Conservation (phyloP, 2,888 invertebrate species). For the Pseudococcus jackbeardsleyi region DNA sequence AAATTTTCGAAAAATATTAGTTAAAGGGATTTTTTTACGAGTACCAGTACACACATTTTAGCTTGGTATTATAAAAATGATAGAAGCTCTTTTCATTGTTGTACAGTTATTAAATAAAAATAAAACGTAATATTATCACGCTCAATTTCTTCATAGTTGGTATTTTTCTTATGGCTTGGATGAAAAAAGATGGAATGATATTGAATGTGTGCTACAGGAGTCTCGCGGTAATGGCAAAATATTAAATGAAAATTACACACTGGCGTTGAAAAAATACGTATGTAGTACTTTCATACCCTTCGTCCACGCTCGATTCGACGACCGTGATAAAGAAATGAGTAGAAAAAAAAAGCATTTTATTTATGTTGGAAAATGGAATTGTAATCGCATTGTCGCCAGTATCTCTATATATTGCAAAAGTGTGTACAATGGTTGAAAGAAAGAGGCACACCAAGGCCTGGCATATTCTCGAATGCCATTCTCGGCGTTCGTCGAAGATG, state of each 20-base stretch:
- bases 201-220: background rate
- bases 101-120: constrained; percentile 12
- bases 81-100: constrained; percentile 6
- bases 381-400: constrained; percentile 44
- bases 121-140: constrained; percentile 22
- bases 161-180: background rate
- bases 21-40: background rate
- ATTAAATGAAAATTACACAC: constrained; percentile 17
- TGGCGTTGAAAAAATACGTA: background rate
- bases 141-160: constrained; percentile 22
- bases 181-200: background rate
- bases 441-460: background rate
- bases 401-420: background rate
- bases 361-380: constrained; percentile 36
- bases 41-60: background rate
- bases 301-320: background rate
- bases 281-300: background rate
- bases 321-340: background rate
- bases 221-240: background rate
- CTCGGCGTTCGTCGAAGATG: background rate
- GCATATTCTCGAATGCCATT: constrained; percentile 4
- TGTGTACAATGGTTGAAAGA: background rate
- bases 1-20: background rate
- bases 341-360: background rate
- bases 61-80: background rate